A percentile compares a stretch with the other conserved stretches of the same genome.
These are phyloP conservation scores for Brachyistius frenatus DNA, from an alignment of 2,113 vertebrate genomes.

Conservation along the genomic window DNA sequence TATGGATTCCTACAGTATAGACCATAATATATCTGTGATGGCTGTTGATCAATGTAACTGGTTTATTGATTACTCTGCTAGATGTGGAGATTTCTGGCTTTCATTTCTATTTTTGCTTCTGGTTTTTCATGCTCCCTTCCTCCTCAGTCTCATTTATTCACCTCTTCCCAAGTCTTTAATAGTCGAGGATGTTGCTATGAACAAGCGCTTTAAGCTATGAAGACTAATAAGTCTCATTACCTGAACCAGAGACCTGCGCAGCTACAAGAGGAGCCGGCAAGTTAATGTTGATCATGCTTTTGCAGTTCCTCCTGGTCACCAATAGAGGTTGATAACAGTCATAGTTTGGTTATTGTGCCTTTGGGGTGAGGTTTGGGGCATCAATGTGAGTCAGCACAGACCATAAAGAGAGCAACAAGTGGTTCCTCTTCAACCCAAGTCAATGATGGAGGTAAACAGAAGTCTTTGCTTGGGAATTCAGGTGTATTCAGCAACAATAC, in stretches of 20 bases:
- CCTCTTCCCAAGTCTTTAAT: slow-evolving; percentile 18
- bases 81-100: slow-evolving; percentile 43
- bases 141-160: slow-evolving; percentile 31
- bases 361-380: not conserved
- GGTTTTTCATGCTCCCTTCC: slow-evolving; percentile 6
- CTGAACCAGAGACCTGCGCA: not conserved
- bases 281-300: not conserved
- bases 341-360: not conserved
- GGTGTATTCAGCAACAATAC: not conserved
- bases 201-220: slow-evolving; percentile 33
- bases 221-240: slow-evolving; percentile 54
- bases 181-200: slow-evolving; percentile 19
- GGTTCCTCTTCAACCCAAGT: not conserved
- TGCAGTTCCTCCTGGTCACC: slow-evolving; percentile 27
- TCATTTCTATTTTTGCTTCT: slow-evolving; percentile 22
- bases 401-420: not conserved
- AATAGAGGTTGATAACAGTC: slow-evolving; percentile 37
- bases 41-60: slow-evolving; percentile 33
- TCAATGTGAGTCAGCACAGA: too few species aligned
- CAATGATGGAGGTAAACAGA: not conserved
- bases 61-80: slow-evolving; percentile 36
- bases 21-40: slow-evolving; percentile 27
- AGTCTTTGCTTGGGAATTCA: not conserved
- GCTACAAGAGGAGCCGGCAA: slow-evolving; percentile 3
- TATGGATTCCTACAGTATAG: not conserved